phyloP scores from a whole-genome alignment of 1,140 invertebrate genomes.

The Apis cerana region DNA sequence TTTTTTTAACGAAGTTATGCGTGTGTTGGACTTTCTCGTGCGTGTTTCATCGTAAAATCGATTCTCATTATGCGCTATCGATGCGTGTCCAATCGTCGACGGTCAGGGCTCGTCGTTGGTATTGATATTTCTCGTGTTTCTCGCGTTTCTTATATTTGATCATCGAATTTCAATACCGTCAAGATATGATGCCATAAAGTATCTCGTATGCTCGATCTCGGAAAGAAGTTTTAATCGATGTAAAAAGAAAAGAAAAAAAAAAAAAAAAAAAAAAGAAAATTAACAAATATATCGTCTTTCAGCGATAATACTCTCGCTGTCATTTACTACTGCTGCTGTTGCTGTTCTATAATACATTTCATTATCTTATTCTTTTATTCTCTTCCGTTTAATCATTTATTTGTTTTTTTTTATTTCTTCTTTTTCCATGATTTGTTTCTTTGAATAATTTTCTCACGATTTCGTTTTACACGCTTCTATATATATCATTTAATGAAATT shows the following conservation, averaged over 20 bases:
- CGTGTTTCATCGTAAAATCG: slow-evolving; percentile 9
- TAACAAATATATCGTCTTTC: neutral
- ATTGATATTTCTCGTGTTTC: neutral
- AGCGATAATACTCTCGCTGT: neutral
- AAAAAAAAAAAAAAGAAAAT: neutral
- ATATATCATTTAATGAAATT: neutral
- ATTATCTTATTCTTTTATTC: neutral
- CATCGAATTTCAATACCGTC: neutral
- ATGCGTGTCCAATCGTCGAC: neutral
- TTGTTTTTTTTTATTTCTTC: neutral
- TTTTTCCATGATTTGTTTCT: neutral
- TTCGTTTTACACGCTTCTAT: neutral
- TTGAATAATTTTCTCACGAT: neutral
- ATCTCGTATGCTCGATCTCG: neutral
- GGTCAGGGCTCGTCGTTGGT: neutral
- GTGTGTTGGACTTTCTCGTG: neutral
- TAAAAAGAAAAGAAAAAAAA: neutral
- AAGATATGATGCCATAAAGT: neutral
- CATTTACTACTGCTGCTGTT: neutral
- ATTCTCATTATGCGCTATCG: slow-evolving; percentile 5
- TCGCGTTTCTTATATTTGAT: neutral
- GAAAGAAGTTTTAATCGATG: neutral
- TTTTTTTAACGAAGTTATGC: neutral
- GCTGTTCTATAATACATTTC: neutral
- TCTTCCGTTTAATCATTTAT: neutral